Base-by-base conservation (phyloP, 2,888 invertebrate species). In the Camptogramma bilineatum region DNA sequence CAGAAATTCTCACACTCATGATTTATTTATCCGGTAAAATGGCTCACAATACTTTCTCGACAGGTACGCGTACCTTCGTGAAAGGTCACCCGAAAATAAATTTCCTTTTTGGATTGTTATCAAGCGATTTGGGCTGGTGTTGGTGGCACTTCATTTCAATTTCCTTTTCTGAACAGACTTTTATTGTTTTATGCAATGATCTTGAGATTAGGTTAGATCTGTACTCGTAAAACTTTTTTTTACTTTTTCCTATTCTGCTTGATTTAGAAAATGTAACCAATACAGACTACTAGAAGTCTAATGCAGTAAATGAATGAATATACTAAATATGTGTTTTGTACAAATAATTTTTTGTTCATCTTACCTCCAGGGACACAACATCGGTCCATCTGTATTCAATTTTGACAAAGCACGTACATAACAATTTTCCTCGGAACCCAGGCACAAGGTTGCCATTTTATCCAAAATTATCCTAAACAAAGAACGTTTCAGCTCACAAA, bases 391-490 rank as follows among this genome's bases (percentile, higher is more conserved):
- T n/a, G 21, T 17, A 52, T 17, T n/a, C 16, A 39, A 34, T 46
- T 67, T 66, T 59, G 67, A 73, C 68, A 72, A 73, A 52, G 19
- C 19, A 52, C 56, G 46, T 62, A 52, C 55, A 57, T 61, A 65
- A 66, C 56, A 68, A 72, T 75, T 75, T 70, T 66, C 67, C 65
- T 54, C 31, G 62, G 69, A 73, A 67, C 66, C 68, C 67, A 64
- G 73, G 70, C 66, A 68, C 58, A 61, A 73, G 51, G 71, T 71
- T 70, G 64, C 72, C 68, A 68, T 68, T 77, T 73, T 74, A 70
- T 70, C 69, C 75, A 75, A 75, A 78, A 85, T 66, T 78, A 80
- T 81, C 80, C 83, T 83, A 82, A 88, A 83, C 84, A 88, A 87
- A 87, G 82, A 82, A 80, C 77, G 80, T 87, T 81, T 81, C 77